Evolutionary conservation across 2,797 vertebrate genomes (phyloP), one percentile per base, ranked within the genome.

Genomic region (Peromyscus nudipes): DNA sequence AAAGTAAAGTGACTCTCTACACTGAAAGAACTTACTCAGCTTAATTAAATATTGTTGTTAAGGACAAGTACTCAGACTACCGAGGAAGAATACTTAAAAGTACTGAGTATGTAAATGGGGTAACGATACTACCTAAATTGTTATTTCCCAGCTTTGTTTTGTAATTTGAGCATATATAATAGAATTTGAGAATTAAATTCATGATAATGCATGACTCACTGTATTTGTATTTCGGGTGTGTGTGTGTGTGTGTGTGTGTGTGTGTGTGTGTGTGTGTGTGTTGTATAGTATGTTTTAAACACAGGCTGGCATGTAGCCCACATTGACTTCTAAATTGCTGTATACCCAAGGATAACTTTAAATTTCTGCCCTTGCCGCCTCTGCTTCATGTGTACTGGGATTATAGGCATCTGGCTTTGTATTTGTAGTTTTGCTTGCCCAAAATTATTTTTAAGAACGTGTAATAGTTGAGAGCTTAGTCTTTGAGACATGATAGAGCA

Each of bases 1-100:
- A 25, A 16, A 34, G 21, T 37, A 37, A 37, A 71, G 69, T 73
- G 67, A 71, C 10, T 73, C 4, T 21, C 67, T 80, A 29, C 34
- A 86, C 77, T 73, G n/a, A 86, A 85, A 82, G 82, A 73, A 67
- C 82, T 91, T 89, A 49, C 60, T 96, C 76, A 89, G 17, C 80
- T 94, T 95, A 95, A 97, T 97, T 96, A 94, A 95, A 88, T 94
- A 31, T 37, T 90, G n/a, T 96, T 77, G 92, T 85, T 95, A 96
- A 93, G 29, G 60, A 67, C 84, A 95, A 75, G 71, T 93, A n/a
- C 92, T 92, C 17, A 67, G 64, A 60, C 91, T 86, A 71, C 91
- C 92, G 86, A 92, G 69, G 77, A 96, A 75, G 65, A 43, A 19
- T 73, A 43, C 75, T 94, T 94, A 92, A 79, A n/a, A n/a, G 90